phyloP scores from a whole-genome alignment of 53 echinoderm and acorn worm species.

The Stichopus horrens region DNA sequence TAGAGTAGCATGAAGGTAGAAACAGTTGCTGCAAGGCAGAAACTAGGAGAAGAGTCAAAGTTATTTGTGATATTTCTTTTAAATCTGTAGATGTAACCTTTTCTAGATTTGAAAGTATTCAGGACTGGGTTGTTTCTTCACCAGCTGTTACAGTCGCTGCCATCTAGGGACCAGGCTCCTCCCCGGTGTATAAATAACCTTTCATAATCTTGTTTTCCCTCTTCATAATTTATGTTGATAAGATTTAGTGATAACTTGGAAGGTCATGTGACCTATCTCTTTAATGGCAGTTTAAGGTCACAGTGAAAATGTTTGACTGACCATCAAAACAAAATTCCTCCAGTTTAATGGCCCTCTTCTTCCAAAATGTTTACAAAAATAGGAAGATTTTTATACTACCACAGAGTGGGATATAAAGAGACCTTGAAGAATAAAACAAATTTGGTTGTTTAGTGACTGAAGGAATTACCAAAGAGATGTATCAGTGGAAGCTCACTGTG shows the following conservation, averaged over 20 bases:
- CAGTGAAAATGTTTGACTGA: neutral
- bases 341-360: neutral
- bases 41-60: too few relatives aligned
- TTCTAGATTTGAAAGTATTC: too few relatives aligned
- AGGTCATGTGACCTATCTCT: neutral
- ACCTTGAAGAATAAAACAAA: too few relatives aligned
- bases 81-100: too few relatives aligned
- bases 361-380: neutral
- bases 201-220: neutral
- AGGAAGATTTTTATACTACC: neutral
- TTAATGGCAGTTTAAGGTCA: neutral
- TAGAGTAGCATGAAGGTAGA: too few relatives aligned
- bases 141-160: too few relatives aligned
- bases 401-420: neutral
- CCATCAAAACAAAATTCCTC: neutral
- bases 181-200: neutral
- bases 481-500: too few relatives aligned
- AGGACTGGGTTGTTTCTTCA: too few relatives aligned
- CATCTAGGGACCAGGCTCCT: neutral
- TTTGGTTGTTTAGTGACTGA: too few relatives aligned
- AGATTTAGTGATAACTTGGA: neutral
- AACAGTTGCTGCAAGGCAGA: too few relatives aligned
- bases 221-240: neutral
- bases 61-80: too few relatives aligned
- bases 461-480: too few relatives aligned